Percentiles rank a stretch among this genome's conserved stretches.
These are phyloP conservation scores for Coranthus polyacanthus DNA, from an alignment of 2,797 vertebrate genomes.

Conservation along the genomic window DNA sequence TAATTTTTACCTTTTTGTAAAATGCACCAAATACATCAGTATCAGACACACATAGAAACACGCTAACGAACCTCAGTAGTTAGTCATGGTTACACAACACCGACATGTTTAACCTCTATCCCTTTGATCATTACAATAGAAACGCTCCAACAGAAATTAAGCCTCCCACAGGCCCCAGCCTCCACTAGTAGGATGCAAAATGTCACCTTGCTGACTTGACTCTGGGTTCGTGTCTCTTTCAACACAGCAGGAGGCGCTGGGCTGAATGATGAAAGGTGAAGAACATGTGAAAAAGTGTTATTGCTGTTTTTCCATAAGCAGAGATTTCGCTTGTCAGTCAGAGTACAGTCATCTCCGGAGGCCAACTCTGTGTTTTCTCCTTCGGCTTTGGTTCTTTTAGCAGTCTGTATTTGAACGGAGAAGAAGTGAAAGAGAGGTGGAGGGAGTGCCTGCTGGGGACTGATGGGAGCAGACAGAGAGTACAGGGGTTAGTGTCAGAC, in stretches of 20 bases:
- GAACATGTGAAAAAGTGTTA: slow-evolving; percentile 11
- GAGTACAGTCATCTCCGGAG: slow-evolving; percentile 11
- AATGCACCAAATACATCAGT: slow-evolving; percentile 13
- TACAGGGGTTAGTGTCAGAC: slow-evolving; percentile 50
- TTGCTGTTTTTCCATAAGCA: background rate
- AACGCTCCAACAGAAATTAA: background rate
- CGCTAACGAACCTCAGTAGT: slow-evolving; percentile 6
- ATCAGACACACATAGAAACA: background rate
- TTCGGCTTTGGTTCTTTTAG: slow-evolving; percentile 27
- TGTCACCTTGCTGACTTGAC: slow-evolving; percentile 32
- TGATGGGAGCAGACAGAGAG: slow-evolving; percentile 56
- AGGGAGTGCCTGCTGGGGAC: slow-evolving; percentile 7
- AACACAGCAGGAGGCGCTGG: slow-evolving; percentile 19
- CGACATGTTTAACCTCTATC: slow-evolving; percentile 11
- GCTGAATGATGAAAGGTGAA: slow-evolving; percentile 12
- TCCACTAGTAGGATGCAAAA: slow-evolving; percentile 9
- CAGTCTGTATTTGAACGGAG: slow-evolving; percentile 23
- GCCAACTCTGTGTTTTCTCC: slow-evolving; percentile 13
- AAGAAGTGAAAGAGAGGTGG: slow-evolving; percentile 28
- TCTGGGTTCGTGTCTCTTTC: slow-evolving; percentile 34
- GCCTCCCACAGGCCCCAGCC: background rate
- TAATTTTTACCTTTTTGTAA: too few relatives aligned
- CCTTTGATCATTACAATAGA: slow-evolving; percentile 20
- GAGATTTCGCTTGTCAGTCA: background rate
- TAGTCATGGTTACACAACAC: slow-evolving; percentile 3